A percentile compares a stretch with the other conserved stretches of the same genome.
Conservation (phyloP, 2,888 invertebrate genomes). For the Cactoblastis cactorum region DNA sequence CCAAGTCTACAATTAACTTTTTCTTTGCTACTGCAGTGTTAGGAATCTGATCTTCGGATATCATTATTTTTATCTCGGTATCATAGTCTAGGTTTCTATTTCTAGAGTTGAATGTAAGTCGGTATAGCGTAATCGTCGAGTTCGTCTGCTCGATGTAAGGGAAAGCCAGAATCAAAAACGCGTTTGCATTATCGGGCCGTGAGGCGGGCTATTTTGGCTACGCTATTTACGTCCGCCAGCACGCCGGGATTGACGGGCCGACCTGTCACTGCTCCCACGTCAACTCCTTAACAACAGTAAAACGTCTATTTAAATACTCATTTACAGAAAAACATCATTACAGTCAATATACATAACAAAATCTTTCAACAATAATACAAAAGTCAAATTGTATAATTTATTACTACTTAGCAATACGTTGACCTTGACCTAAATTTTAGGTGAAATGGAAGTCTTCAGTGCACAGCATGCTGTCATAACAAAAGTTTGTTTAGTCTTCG, state of each 20-base stretch:
- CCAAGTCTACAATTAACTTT: background rate
- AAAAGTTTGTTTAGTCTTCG: slow-evolving; percentile 34
- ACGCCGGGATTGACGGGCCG: slow-evolving; percentile 77
- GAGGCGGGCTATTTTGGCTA: slow-evolving; percentile 70
- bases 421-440: slow-evolving; percentile 73
- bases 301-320: slow-evolving; percentile 36
- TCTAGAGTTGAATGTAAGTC: slow-evolving; percentile 17
- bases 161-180: slow-evolving; percentile 69
- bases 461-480: slow-evolving; percentile 26
- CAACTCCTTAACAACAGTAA: slow-evolving; percentile 46
- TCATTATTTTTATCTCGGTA: slow-evolving; percentile 5
- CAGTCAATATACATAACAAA: slow-evolving; percentile 23
- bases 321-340: too few species aligned
- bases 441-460: slow-evolving; percentile 30
- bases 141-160: slow-evolving; percentile 44
- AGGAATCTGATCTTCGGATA: background rate
- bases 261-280: slow-evolving; percentile 68
- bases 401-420: slow-evolving; percentile 33
- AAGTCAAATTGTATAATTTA: slow-evolving; percentile 5
- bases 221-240: slow-evolving; percentile 72
- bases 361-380: slow-evolving; percentile 13
- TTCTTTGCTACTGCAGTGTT: background rate
- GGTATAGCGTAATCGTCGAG: slow-evolving; percentile 20
- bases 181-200: slow-evolving; percentile 73
- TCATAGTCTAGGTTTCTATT: slow-evolving; percentile 10